These are phyloP conservation scores for Labia minor DNA, from an alignment of 2,888 invertebrate species.

Conservation along the genomic window DNA sequence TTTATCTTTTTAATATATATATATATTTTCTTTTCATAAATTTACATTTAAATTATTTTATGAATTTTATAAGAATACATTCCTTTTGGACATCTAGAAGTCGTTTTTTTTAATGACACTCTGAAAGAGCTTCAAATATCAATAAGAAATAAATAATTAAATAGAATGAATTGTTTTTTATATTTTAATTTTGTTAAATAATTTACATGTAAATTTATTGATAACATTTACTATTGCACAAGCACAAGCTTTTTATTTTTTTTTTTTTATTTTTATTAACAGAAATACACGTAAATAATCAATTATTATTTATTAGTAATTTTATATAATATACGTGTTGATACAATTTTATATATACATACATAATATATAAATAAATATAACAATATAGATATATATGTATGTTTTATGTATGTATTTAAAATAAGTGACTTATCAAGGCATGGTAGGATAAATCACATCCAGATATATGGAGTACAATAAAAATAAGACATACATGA, in stretches of 20 bases:
- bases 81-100: too few species aligned
- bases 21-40: background rate
- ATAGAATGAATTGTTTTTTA: background rate
- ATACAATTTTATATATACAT: conserved; percentile 5
- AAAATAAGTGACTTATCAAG: background rate
- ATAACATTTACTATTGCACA: conserved; percentile 13
- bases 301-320: background rate
- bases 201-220: conserved; percentile 7
- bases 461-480: background rate
- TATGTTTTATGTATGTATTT: background rate
- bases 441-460: background rate
- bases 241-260: conserved; percentile 2
- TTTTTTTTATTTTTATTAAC: background rate
- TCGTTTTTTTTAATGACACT: too few species aligned
- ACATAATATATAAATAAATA: background rate
- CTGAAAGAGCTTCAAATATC: too few species aligned
- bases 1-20: background rate
- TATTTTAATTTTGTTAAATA: background rate
- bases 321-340: background rate
- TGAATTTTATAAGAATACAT: too few species aligned
- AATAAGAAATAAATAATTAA: background rate
- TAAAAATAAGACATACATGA: background rate
- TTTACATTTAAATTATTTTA: background rate
- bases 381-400: background rate
- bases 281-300: background rate